Evolutionary conservation across 2,888 invertebrate genomes (phyloP).

Genomic region (Apotomis betuletana): DNA sequence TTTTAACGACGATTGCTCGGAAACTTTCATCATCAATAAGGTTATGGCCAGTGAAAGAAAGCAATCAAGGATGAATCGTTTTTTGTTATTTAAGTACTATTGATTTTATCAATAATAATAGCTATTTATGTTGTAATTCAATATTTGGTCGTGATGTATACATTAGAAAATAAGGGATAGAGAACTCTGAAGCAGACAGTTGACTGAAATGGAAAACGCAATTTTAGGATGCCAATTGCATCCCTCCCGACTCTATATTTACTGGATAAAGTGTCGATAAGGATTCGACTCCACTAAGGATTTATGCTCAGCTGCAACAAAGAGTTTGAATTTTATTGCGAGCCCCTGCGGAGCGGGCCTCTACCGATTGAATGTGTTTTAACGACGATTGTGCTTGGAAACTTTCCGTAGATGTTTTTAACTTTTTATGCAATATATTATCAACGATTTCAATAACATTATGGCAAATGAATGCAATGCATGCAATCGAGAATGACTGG

Average conservation of each 20-base stretch:
- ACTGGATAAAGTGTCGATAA: constrained; percentile 56
- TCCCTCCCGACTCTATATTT: constrained; percentile 50
- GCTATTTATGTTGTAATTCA: too few species aligned
- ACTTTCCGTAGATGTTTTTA: neutral
- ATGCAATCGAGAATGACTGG: too few species aligned
- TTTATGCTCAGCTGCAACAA: constrained; percentile 51
- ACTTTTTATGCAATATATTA: too few species aligned
- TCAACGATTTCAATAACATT: too few species aligned
- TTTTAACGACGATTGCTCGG: constrained; percentile 40
- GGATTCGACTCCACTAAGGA: constrained; percentile 49
- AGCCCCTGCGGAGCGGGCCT: constrained; percentile 40
- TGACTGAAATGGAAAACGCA: constrained; percentile 58
- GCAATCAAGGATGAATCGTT: too few species aligned
- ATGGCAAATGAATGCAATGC: too few species aligned
- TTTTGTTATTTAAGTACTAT: too few species aligned
- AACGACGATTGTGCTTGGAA: constrained; percentile 36
- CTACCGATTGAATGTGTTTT: constrained; percentile 42
- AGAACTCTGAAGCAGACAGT: constrained; percentile 39
- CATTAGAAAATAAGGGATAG: too few species aligned
- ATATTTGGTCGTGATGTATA: too few species aligned
- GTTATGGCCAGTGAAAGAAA: too few species aligned
- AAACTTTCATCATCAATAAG: too few species aligned
- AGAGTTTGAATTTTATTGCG: constrained; percentile 46
- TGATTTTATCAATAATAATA: neutral
- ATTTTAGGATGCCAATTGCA: constrained; percentile 63